Percentiles rank a stretch among this genome's conserved stretches.
These are phyloP conservation scores for Mycetomoellerius zeteki DNA, from an alignment of 1,140 invertebrate genomes.

Conservation along the genomic window DNA sequence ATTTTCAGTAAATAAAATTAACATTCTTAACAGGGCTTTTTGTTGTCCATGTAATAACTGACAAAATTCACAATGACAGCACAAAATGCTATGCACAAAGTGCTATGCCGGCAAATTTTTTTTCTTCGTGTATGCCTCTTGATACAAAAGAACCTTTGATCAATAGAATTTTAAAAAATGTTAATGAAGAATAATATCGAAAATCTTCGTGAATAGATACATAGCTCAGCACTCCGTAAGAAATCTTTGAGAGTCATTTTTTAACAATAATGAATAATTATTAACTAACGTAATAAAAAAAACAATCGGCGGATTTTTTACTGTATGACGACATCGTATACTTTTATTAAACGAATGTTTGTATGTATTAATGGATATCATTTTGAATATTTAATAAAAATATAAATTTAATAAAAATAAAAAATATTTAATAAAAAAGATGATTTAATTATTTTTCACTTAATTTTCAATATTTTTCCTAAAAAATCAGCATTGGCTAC, in stretches of 20 bases:
- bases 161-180: neutral
- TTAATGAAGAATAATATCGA: neutral
- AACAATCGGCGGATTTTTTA: neutral
- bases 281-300: neutral
- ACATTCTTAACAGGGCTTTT: slow-evolving; percentile 17
- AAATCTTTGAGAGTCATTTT: neutral
- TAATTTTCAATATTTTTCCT: neutral
- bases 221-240: neutral
- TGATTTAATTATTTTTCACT: neutral
- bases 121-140: neutral
- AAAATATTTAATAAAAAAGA: neutral
- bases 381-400: neutral
- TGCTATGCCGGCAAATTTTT: slow-evolving; percentile 11
- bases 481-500: neutral
- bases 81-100: neutral
- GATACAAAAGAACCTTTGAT: neutral
- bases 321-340: neutral
- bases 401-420: no score
- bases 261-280: slow-evolving; percentile 9
- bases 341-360: neutral
- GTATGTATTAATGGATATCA: neutral
- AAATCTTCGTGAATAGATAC: neutral
- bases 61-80: slow-evolving; percentile 9
- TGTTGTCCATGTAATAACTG: slow-evolving; percentile 16
- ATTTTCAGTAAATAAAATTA: slow-evolving; percentile 19